These are phyloP conservation scores for Eidolon dupreanum DNA, from an alignment of 2,797 vertebrate species.

Conservation along the genomic window DNA sequence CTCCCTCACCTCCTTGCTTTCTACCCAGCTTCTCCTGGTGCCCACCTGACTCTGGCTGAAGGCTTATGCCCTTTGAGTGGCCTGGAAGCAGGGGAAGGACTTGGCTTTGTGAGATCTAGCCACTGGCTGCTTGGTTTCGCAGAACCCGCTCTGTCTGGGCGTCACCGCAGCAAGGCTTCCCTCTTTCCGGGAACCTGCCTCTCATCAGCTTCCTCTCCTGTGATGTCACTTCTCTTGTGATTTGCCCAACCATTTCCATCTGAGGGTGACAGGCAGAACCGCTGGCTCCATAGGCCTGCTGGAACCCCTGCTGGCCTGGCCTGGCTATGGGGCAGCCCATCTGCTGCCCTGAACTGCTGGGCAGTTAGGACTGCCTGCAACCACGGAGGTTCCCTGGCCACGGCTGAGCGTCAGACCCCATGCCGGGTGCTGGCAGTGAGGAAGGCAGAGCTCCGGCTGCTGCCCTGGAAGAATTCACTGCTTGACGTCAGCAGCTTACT, in stretches of 20 bases:
- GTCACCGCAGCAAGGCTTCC: neutral
- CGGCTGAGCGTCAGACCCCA: fast-evolving
- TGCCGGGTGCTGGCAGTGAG: fast-evolving
- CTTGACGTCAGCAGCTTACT: neutral
- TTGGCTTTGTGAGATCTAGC: neutral
- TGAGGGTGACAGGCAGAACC: neutral
- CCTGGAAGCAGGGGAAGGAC: neutral
- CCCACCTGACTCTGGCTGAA: neutral
- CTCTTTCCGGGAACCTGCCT: slow-evolving; percentile 66
- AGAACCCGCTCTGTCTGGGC: neutral
- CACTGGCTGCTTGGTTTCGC: neutral
- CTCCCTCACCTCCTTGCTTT: neutral
- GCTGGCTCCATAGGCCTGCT: neutral
- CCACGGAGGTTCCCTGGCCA: neutral
- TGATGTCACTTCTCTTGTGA: slow-evolving; percentile 52
- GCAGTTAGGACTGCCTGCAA: neutral
- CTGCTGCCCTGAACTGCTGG: neutral
- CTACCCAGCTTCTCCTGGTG: neutral
- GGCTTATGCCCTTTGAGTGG: neutral
- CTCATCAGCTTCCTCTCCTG: slow-evolving; percentile 59
- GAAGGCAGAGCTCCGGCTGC: neutral
- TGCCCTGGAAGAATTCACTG: neutral
- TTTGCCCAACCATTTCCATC: neutral
- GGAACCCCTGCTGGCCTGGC: neutral
- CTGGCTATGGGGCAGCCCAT: neutral